A percentile compares a stretch with the other conserved stretches of the same genome.
phyloP scores from a whole-genome alignment of 2,797 vertebrate species.

The Parauchenoglanis ngamensis region DNA sequence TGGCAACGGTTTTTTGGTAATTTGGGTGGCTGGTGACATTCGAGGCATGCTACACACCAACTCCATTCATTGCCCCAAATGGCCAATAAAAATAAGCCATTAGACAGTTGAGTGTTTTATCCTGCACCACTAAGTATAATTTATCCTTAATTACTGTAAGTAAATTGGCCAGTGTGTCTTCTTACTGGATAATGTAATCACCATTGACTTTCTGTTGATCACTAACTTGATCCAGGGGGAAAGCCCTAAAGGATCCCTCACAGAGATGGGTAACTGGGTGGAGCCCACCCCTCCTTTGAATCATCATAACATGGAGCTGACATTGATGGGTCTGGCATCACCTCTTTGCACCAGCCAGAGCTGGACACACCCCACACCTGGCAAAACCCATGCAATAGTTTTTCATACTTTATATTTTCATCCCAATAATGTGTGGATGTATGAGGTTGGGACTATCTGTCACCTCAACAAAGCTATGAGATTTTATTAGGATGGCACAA shows the following conservation, averaged over 20 bases:
- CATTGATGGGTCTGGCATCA: not conserved
- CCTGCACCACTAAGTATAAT: not conserved
- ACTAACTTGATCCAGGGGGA: not conserved
- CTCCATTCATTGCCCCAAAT: not conserved
- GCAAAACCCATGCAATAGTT: not conserved
- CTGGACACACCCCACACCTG: not conserved
- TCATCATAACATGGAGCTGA: not conserved
- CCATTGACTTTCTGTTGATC: not conserved
- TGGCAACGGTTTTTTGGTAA: not conserved
- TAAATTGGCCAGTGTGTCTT: not conserved
- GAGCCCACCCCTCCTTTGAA: not conserved
- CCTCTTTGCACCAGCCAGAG: not conserved
- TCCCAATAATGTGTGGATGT: not conserved
- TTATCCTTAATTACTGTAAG: not conserved
- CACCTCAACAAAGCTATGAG: not conserved
- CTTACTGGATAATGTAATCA: not conserved
- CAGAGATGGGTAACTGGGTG: not conserved
- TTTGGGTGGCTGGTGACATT: not conserved
- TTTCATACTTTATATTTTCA: not conserved
- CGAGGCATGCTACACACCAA: not conserved
- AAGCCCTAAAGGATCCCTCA: not conserved
- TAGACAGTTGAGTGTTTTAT: not conserved
- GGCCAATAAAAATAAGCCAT: not conserved
- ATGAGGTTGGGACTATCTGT: not conserved
- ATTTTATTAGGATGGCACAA: slow-evolving; percentile 11